Conservation (phyloP, 2,113 vertebrate genomes). For the Crypturellus undulatus region DNA sequence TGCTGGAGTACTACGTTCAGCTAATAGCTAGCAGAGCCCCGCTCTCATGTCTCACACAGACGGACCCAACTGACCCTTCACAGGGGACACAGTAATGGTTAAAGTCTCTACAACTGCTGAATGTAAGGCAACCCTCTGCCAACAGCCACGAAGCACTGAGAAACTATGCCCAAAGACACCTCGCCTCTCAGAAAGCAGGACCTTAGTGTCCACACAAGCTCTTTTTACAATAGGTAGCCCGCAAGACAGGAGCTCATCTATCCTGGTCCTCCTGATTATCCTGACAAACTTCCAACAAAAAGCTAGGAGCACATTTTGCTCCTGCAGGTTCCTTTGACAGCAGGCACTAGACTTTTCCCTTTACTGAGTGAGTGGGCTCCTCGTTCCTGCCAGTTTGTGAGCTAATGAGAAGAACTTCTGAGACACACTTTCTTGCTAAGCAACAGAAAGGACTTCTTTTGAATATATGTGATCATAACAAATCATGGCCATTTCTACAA, state of each 20-base stretch:
- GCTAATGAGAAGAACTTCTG: background rate
- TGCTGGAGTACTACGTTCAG: background rate
- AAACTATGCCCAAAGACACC: background rate
- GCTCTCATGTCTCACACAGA: rapidly evolving
- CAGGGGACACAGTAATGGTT: rapidly evolving
- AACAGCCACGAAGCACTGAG: background rate
- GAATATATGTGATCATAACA: background rate
- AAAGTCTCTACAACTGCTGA: background rate
- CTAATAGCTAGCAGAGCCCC: background rate
- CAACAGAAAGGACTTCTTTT: background rate
- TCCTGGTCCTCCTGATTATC: background rate
- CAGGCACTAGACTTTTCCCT: rapidly evolving
- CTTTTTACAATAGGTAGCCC: background rate
- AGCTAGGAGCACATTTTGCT: rapidly evolving
- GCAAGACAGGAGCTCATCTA: background rate
- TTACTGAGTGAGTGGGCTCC: background rate
- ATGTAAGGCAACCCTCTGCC: background rate
- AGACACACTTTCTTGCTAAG: background rate
- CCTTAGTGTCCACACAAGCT: no score
- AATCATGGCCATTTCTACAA: background rate
- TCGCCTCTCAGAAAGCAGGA: background rate
- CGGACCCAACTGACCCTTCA: background rate
- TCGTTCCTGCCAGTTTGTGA: background rate
- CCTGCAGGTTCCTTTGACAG: background rate
- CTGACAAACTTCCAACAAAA: background rate